Percentiles rank a stretch among this genome's conserved stretches.
phyloP scores from a whole-genome alignment of 2,888 invertebrate genomes.

The Melanophora roralis region DNA sequence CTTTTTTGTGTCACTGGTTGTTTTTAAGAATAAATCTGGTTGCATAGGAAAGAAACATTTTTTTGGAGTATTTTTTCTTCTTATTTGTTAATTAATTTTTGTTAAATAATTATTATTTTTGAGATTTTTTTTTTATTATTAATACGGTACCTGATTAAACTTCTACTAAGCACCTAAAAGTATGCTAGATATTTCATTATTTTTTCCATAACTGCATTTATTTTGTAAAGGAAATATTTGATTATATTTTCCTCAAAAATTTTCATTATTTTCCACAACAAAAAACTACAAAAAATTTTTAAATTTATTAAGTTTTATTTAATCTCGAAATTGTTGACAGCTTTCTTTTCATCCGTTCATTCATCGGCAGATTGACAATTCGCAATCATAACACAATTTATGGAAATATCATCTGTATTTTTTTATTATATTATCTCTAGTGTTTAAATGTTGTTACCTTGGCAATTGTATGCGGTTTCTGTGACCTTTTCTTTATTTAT shows the following conservation, averaged over 20 bases:
- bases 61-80: no score
- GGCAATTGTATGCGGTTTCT: constrained; percentile 30
- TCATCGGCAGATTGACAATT: background rate
- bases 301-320: constrained; percentile 1
- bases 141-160: no score
- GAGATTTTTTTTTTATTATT: no score
- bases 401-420: background rate
- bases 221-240: background rate
- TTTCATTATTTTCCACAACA: background rate
- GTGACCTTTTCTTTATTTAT: constrained; percentile 46
- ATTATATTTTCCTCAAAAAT: background rate
- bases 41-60: no score
- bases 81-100: no score
- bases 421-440: constrained; percentile 16
- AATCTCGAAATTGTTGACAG: constrained; percentile 5
- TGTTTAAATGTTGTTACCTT: constrained; percentile 3
- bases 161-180: background rate
- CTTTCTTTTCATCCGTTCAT: background rate
- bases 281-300: background rate
- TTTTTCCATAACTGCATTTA: background rate
- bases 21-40: no score
- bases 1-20: no score
- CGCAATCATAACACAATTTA: background rate
- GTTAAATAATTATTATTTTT: no score
- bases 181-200: background rate